These are phyloP conservation scores for Diarsia dahlii DNA, from an alignment of 2,888 invertebrate species.

Conservation along the genomic window DNA sequence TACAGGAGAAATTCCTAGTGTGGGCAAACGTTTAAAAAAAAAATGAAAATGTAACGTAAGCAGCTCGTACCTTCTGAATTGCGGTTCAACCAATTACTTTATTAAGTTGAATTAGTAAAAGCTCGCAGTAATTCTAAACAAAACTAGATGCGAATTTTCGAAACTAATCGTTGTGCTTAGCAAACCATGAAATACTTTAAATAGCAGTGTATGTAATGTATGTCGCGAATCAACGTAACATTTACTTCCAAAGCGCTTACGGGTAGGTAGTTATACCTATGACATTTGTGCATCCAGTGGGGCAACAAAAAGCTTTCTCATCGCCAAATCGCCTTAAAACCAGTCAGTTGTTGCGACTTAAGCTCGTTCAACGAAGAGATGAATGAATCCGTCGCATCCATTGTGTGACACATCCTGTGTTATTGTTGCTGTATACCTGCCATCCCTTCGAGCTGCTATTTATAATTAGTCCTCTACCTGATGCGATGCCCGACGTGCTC, in stretches of 20 bases:
- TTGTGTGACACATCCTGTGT: conserved; percentile 86
- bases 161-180: neutral
- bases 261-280: conserved; percentile 5
- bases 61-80: neutral
- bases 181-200: conserved; percentile 1
- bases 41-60: neutral
- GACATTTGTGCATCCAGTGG: conserved; percentile 4
- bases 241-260: conserved; percentile 5
- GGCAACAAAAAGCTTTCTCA: conserved; percentile 33
- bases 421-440: conserved; percentile 83
- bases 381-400: conserved; percentile 70
- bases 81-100: no score
- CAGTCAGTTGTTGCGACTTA: conserved; percentile 37
- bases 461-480: conserved; percentile 88
- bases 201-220: neutral
- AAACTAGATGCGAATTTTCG: neutral
- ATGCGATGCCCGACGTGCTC: conserved; percentile 80
- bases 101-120: neutral
- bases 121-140: neutral
- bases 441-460: conserved; percentile 78
- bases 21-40: no score
- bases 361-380: conserved; percentile 62
- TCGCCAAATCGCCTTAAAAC: conserved; percentile 54
- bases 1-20: no score
- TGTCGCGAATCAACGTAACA: neutral